These are phyloP conservation scores for Tapera naevia DNA, from an alignment of 2,797 vertebrate genomes.

Conservation along the genomic window DNA sequence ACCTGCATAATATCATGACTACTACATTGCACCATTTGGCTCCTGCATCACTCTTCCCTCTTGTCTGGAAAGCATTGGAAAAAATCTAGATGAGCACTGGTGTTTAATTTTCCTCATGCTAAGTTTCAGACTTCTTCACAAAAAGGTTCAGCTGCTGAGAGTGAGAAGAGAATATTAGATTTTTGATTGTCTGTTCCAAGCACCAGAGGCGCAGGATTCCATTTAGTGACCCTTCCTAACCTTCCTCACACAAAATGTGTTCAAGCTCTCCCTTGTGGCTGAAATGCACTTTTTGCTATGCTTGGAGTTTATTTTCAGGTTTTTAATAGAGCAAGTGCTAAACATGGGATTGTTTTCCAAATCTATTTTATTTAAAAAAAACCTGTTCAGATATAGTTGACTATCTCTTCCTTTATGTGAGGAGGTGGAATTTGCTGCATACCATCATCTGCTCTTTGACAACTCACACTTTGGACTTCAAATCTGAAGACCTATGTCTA, in stretches of 20 bases:
- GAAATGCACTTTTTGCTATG: not conserved
- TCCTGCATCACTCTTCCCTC: not conserved
- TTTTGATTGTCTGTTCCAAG: slow-evolving; percentile 59
- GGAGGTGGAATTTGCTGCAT: not conserved
- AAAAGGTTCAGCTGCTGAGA: slow-evolving; percentile 43
- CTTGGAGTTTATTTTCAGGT: slow-evolving; percentile 18
- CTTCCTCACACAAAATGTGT: not conserved
- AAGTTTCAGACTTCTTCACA: slow-evolving; percentile 29
- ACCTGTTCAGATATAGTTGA: not conserved
- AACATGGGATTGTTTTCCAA: not conserved
- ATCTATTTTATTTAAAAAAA: not conserved
- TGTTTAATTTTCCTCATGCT: slow-evolving; percentile 54
- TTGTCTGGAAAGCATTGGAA: not conserved
- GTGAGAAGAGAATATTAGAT: slow-evolving; percentile 50
- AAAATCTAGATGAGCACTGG: not conserved
- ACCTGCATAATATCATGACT: not conserved
- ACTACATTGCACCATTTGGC: not conserved
- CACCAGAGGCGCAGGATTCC: slow-evolving; percentile 1
- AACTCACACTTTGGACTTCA: not conserved
- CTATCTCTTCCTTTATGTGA: not conserved
- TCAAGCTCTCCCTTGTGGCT: not conserved
- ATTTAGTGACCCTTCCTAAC: slow-evolving; percentile 19
- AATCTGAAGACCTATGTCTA: not conserved
- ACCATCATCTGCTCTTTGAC: not conserved
- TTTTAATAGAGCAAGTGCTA: slow-evolving; percentile 24